Conservation (phyloP, 2,797 vertebrate species). For the Acipenser oxyrinchus region DNA sequence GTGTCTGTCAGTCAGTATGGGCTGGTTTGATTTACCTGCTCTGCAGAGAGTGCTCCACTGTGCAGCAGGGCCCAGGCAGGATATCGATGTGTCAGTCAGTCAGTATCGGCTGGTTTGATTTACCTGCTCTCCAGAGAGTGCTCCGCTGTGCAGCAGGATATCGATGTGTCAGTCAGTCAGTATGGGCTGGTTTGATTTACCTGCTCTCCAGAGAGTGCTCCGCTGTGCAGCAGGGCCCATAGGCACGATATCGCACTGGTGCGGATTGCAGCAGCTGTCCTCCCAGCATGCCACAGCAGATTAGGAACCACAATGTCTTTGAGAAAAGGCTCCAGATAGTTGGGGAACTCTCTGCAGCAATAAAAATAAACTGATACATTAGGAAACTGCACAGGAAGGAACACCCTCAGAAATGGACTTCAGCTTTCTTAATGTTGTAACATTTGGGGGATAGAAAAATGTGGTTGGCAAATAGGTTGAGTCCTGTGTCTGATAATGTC, state of each 20-base stretch:
- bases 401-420: slow-evolving; percentile 9
- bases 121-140: too few species aligned
- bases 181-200: slow-evolving; percentile 43
- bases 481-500: too few species aligned
- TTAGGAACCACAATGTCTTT: slow-evolving; percentile 76
- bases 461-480: too few species aligned
- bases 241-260: slow-evolving; percentile 79
- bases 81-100: too few species aligned
- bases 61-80: too few species aligned
- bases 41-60: too few species aligned
- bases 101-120: too few species aligned
- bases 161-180: background rate
- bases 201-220: slow-evolving; percentile 63
- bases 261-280: slow-evolving; percentile 76
- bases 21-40: too few species aligned
- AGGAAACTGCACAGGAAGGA: slow-evolving; percentile 10
- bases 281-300: slow-evolving; percentile 85
- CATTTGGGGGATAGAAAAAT: background rate
- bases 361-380: slow-evolving; percentile 3
- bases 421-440: too few species aligned
- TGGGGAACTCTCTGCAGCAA: slow-evolving; percentile 61
- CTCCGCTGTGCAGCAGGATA: too few species aligned
- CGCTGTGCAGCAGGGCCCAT: slow-evolving; percentile 73
- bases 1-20: too few species aligned
- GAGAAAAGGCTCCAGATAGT: slow-evolving; percentile 67